Percentiles rank a stretch among this genome's conserved stretches.
phyloP scores from a whole-genome alignment of 1,140 invertebrate species.

The Phortica variegata region DNA sequence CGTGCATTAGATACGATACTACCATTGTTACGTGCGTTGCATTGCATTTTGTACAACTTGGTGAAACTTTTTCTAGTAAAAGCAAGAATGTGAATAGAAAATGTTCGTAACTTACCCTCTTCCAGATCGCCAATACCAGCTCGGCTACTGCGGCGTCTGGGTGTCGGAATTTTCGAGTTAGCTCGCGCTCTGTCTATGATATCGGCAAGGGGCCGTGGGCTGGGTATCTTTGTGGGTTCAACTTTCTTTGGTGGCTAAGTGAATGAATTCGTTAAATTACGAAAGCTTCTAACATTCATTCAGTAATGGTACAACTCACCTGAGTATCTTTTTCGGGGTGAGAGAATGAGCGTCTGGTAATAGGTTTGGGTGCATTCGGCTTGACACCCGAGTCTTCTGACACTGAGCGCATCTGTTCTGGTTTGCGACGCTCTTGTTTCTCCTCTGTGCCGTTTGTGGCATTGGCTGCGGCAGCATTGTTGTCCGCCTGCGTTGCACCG shows the following conservation, averaged over 20 bases:
- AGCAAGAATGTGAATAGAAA: background rate
- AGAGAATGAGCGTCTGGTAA: constrained; percentile 50
- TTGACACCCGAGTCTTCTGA: constrained; percentile 53
- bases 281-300: background rate
- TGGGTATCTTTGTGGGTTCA: constrained; percentile 49
- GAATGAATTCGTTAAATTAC: background rate
- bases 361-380: constrained; percentile 38
- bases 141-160: constrained; percentile 40
- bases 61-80: constrained; percentile 9
- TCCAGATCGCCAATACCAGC: constrained; percentile 26
- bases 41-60: too few relatives aligned
- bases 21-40: too few relatives aligned
- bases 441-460: constrained; percentile 7
- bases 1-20: constrained; percentile 24
- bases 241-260: constrained; percentile 40
- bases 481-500: background rate
- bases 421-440: constrained; percentile 37
- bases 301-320: constrained; percentile 21
- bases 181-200: constrained; percentile 44
- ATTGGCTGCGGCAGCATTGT: background rate
- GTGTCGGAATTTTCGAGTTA: constrained; percentile 41
- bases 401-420: constrained; percentile 56
- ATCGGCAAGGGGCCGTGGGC: constrained; percentile 47
- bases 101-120: constrained; percentile 32
- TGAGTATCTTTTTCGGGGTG: constrained; percentile 55